Conservation (phyloP, 2,113 vertebrate genomes). For the Thunnus thynnus region DNA sequence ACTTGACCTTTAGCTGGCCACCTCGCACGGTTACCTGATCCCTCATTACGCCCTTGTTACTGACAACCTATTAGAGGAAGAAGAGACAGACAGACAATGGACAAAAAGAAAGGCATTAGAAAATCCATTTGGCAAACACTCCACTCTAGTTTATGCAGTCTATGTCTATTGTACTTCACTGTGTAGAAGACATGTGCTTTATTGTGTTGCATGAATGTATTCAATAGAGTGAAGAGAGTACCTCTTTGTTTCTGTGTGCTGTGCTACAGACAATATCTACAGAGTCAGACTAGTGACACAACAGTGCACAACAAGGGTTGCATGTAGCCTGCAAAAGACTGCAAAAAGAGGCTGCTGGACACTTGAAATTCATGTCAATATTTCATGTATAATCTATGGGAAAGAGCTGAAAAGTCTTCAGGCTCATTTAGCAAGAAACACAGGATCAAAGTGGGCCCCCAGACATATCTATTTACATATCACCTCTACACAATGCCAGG, state of each 20-base stretch:
- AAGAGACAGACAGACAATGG: neutral
- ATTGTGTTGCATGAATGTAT: conserved; percentile 7
- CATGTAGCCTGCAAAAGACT: neutral
- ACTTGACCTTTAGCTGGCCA: conserved; percentile 93
- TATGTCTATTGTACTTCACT: neutral
- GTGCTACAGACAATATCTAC: neutral
- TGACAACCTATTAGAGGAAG: conserved; percentile 68
- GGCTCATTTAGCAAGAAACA: neutral
- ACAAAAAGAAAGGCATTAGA: neutral
- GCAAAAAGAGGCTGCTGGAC: neutral
- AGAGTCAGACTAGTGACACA: neutral
- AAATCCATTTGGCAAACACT: neutral
- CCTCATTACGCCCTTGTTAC: conserved; percentile 87
- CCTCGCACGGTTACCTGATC: conserved; percentile 87
- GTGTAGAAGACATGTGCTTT: neutral
- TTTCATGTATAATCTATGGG: neutral
- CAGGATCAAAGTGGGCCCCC: too few relatives aligned
- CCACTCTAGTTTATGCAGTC: neutral
- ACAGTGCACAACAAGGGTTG: neutral
- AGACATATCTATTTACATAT: neutral
- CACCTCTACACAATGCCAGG: neutral
- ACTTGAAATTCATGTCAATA: neutral
- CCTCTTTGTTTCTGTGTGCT: neutral
- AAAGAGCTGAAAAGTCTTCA: neutral
- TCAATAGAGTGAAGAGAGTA: neutral